Evolutionary conservation across 2,113 vertebrate genomes (phyloP).

Genomic region (Serilophus lunatus): DNA sequence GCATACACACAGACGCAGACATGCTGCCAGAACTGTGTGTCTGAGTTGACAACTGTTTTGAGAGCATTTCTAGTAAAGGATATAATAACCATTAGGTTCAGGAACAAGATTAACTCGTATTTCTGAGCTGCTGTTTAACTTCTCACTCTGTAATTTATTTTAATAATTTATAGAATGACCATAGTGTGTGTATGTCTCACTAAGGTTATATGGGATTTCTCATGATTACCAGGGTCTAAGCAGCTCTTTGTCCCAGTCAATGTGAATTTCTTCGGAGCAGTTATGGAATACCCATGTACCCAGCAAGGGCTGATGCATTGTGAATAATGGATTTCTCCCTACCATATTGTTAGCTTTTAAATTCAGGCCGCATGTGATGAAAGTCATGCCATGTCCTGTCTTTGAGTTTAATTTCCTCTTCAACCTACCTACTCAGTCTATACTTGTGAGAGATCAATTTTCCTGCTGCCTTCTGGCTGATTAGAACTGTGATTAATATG

Average conservation of each 20-base stretch:
- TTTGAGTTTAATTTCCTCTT: neutral
- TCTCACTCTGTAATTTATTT: neutral
- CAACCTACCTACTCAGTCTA: neutral
- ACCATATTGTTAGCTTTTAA: neutral
- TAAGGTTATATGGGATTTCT: constrained; percentile 13
- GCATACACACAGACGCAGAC: neutral
- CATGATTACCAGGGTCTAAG: neutral
- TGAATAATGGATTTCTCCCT: constrained; percentile 31
- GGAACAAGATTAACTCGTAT: neutral
- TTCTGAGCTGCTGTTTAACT: neutral
- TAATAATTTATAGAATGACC: neutral
- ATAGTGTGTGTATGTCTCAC: neutral
- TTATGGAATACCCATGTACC: neutral
- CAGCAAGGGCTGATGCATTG: neutral
- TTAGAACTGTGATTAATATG: constrained; percentile 46
- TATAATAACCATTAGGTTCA: neutral
- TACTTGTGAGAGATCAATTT: constrained; percentile 8
- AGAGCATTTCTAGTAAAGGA: neutral
- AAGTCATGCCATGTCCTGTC: neutral
- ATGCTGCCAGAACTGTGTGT: neutral
- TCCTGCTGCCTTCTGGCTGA: constrained; percentile 13
- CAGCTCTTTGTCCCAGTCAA: neutral
- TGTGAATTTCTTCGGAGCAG: neutral
- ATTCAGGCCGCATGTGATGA: neutral
- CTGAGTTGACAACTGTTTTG: neutral